Evolutionary conservation across 2,797 vertebrate species (phyloP), one percentile per base, ranked within the genome.

Genomic region (Schizopygopsis malacanthus): DNA sequence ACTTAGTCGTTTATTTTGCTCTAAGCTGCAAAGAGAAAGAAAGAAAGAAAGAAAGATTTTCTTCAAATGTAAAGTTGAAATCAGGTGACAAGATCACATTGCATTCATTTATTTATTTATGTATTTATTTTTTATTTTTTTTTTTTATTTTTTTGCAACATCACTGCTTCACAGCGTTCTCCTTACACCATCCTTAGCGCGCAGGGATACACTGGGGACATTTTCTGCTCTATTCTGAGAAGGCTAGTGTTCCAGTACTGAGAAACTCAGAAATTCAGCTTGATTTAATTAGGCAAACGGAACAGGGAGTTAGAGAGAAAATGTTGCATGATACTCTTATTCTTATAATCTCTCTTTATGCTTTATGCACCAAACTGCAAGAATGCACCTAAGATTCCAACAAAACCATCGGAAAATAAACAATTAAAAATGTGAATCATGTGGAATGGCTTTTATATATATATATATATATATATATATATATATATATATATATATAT

Each of bases 191-290:
- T 73, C 43, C 25, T 75, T 33, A 69, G 9, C 39, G 11, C 33
- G 41, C 76, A 59, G 52, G 41, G 71, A 80, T n/a, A 25, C 65
- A 59, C 33, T 69, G 59, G 47, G 72, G 52, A 84, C 80, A 63
- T 83, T 81, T 75, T 79, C 63, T 79, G 69, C 56, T 77, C 18
- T 28, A 70, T 84, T 88, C 86, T 88, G 82, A 87, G 85, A 89
- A 85, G 33, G 9, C 79, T 63, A 81, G 43, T 89, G 61, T 79
- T 88, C 61, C 10, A 71, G n/a, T 86, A 85, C 88, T 73, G 67
- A 47, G 83, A 85, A 89, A 65, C 33, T 67, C n/a, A 81, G 22
- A 73, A 86, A 84, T 81, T 82, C 71, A 84, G 63, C 77, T 82
- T 85, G 28, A 86, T 85, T 70, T 86, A 84, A 87, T 87, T 81